Evolutionary conservation across 1,140 invertebrate species (phyloP).

Genomic region (Paraescarpia echinospica): DNA sequence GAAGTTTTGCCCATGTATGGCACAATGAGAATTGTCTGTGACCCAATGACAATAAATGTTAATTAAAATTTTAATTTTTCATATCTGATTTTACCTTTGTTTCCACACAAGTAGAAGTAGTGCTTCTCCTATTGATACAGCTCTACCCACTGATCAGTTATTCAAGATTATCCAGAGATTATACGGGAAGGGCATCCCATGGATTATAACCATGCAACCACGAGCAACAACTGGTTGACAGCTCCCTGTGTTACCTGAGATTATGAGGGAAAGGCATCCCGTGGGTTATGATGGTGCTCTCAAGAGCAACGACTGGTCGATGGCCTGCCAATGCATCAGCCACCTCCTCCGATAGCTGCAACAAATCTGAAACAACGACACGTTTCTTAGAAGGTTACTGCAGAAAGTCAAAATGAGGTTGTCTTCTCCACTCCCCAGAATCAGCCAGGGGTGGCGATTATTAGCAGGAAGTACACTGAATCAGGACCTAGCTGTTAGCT

Average conservation of each 20-base stretch:
- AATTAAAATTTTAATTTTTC: no score
- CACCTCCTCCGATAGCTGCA: conserved; percentile 48
- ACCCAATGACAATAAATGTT: not conserved
- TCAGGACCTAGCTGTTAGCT: no score
- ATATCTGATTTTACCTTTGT: no score
- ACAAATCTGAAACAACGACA: conserved; percentile 32
- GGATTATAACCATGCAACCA: not conserved
- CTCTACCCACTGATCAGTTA: no score
- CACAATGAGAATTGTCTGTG: not conserved
- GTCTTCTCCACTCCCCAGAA: not conserved
- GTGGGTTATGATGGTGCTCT: conserved; percentile 97
- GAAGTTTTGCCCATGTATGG: not conserved
- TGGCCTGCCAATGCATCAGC: conserved; percentile 42
- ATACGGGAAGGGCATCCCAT: no score
- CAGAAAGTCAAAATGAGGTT: not conserved
- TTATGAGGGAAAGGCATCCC: conserved; percentile 96
- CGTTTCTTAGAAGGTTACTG: not conserved
- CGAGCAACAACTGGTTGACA: not conserved
- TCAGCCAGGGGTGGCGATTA: no score
- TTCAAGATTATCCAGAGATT: no score
- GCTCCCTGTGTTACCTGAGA: conserved; percentile 67
- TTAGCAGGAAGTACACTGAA: no score
- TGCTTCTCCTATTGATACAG: no score
- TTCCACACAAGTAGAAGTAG: no score
- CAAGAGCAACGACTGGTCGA: conserved; percentile 85